Base-by-base conservation (phyloP, 2,888 invertebrate genomes). In the Cylindroiulus punctatus region DNA sequence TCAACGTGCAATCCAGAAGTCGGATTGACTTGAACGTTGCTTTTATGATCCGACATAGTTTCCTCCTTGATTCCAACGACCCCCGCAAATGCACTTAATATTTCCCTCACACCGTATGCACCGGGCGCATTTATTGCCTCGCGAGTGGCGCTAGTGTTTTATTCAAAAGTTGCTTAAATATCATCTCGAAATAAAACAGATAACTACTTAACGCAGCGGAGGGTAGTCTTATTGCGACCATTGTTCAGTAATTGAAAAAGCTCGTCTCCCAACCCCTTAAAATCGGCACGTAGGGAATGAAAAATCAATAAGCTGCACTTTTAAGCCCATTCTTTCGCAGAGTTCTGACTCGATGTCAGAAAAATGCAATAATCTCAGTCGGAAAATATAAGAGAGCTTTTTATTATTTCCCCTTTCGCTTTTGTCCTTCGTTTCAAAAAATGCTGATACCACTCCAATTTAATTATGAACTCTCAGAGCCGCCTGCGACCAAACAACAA, bases 61-160 rank as follows among this genome's bases (percentile, higher is more conserved):
- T 52, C 52, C 52, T 52, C n/a, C 52, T 4, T 47, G n/a, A n/a
- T 52, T 52, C 52, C 1, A 4, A n/a, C 10, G 65, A 65, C 65
- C 26, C 65, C 65, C 12, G 12, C 26, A 65, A 30, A 84, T 84
- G 44, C 84, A n/a, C 52, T 84, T 47, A 84, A 84, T 52, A 84
- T 42, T 2, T 36, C 10, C 65, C 65, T 65, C 65, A 26, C 65
- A 26, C n/a, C 52, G n/a, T 52, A 52, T 52, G 52, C 52, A 57
- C 57, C 36, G 22, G 57, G 57, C 57, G n/a, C 57, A 65, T 65
- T 65, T 26, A 65, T 65, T 65, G 65, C 26, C n/a, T 65, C 65
- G 26, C 65, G 65, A 65, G 26, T 65, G 65, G 26, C 26, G 22
- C 65, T 65, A 65, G 65, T 65, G 65, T 65, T 65, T 65, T 65